Evolutionary conservation across 2,113 vertebrate genomes (phyloP).

Genomic region (Microcebus murinus): DNA sequence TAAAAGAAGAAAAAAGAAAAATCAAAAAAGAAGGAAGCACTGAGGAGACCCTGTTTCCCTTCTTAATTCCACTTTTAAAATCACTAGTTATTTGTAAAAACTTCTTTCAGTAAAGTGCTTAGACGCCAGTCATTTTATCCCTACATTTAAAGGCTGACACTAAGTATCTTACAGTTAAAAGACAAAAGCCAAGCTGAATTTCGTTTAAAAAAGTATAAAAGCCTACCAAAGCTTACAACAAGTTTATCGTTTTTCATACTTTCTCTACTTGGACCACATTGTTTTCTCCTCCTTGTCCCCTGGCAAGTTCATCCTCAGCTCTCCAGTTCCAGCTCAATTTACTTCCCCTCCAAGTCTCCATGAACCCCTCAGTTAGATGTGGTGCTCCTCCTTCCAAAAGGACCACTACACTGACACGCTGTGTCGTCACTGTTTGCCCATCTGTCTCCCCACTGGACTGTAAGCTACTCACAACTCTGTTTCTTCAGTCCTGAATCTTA

Average conservation of each 20-base stretch:
- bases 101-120: background rate
- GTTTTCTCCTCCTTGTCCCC: background rate
- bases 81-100: background rate
- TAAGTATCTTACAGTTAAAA: background rate
- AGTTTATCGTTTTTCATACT: fast-evolving
- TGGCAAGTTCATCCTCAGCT: background rate
- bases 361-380: fast-evolving
- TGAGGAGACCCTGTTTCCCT: background rate
- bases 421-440: fast-evolving
- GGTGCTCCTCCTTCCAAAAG: background rate
- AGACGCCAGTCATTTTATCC: background rate
- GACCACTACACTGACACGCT: fast-evolving
- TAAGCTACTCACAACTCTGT: background rate
- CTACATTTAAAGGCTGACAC: background rate
- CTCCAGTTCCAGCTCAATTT: background rate
- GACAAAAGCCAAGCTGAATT: background rate
- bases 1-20: background rate
- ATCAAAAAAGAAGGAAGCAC: background rate
- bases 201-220: background rate
- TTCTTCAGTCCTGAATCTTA: background rate
- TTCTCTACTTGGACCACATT: background rate
- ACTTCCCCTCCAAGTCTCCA: background rate
- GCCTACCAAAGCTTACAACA: background rate
- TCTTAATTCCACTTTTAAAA: background rate
- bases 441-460: background rate